Percentiles rank a stretch among this genome's conserved stretches.
Evolutionary conservation across 1,140 invertebrate genomes (phyloP).

Genomic region (Drosophila bocqueti): DNA sequence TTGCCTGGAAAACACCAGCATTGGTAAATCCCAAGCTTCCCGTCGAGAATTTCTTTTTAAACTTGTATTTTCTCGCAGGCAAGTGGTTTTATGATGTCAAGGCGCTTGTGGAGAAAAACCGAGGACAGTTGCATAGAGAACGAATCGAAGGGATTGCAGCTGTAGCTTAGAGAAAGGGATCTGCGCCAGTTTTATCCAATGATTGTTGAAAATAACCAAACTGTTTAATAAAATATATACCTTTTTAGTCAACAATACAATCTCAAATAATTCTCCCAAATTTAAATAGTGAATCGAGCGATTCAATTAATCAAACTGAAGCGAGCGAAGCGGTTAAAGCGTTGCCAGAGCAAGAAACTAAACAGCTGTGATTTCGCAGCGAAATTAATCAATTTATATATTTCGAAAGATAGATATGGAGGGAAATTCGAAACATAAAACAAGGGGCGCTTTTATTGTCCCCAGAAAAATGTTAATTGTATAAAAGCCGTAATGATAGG

Average conservation of each 20-base stretch:
- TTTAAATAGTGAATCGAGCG: neutral
- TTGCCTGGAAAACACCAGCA: slow-evolving; percentile 89
- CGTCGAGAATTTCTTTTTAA: neutral
- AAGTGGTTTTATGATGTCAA: slow-evolving; percentile 87
- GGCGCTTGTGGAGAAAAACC: slow-evolving; percentile 86
- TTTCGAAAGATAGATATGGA: no score
- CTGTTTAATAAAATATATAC: slow-evolving; percentile 44
- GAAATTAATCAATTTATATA: no score
- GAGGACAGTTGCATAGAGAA: slow-evolving; percentile 82
- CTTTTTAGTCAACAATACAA: slow-evolving; percentile 2
- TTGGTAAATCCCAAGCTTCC: slow-evolving; percentile 79
- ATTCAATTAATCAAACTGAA: neutral
- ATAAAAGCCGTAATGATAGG: no score
- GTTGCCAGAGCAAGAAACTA: no score
- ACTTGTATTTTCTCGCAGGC: slow-evolving; percentile 37
- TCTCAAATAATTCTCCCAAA: neutral
- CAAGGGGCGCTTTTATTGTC: no score
- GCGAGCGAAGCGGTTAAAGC: no score
- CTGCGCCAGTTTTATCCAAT: slow-evolving; percentile 32
- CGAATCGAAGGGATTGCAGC: slow-evolving; percentile 53
- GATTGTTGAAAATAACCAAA: slow-evolving; percentile 46
- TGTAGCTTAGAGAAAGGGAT: slow-evolving; percentile 21
- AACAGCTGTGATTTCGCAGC: no score
- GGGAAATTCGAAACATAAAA: no score
- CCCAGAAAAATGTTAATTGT: no score